These are phyloP conservation scores for Gila robusta DNA, from an alignment of 2,797 vertebrate genomes.

Conservation along the genomic window DNA sequence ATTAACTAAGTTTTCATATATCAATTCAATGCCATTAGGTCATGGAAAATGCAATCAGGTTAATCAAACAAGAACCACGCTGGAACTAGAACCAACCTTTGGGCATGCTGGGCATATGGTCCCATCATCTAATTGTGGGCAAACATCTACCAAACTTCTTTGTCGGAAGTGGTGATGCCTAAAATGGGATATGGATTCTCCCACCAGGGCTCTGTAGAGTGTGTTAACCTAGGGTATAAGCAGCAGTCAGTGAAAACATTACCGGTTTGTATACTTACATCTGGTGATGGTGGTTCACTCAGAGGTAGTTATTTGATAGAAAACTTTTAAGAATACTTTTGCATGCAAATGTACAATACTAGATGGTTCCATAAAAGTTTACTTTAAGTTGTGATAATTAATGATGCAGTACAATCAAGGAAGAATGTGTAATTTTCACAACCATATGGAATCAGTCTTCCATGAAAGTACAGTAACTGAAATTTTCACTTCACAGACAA, in stretches of 20 bases:
- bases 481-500: no score
- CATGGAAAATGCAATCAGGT: neutral
- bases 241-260: neutral
- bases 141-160: slow-evolving; percentile 12
- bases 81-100: slow-evolving; percentile 19
- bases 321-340: neutral
- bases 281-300: no score
- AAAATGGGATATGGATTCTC: slow-evolving; percentile 37
- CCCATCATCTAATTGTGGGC: slow-evolving; percentile 13
- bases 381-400: slow-evolving; percentile 4
- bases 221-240: neutral
- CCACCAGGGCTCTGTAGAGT: slow-evolving; percentile 23
- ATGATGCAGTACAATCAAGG: neutral
- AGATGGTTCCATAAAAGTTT: neutral
- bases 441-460: neutral
- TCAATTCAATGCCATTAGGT: slow-evolving; percentile 7
- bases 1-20: neutral
- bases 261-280: neutral
- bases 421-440: neutral
- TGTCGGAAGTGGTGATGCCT: slow-evolving; percentile 17
- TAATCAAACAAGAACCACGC: slow-evolving; percentile 1
- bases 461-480: neutral
- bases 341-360: neutral
- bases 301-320: no score
- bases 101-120: slow-evolving; percentile 36